Base-by-base conservation (phyloP, 1,140 invertebrate genomes). In the Zophobas atratus region DNA sequence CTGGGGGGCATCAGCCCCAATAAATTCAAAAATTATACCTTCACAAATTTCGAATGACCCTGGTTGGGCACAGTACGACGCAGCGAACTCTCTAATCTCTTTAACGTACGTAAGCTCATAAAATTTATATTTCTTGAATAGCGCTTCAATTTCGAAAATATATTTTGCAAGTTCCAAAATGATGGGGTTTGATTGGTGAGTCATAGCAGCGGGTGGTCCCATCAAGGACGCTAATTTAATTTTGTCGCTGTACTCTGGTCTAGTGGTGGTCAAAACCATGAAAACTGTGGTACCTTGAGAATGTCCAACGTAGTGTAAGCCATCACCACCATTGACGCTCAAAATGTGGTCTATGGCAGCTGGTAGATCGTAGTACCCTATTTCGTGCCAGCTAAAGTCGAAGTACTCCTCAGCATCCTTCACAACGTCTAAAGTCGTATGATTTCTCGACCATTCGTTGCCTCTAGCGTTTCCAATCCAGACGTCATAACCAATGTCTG, bases 401-500 rank as follows among this genome's bases (percentile, higher is more conserved):
- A 33, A 77, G 53, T 71, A 77, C 32, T 38, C 35, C 6, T 67
- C 63, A 57, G 33, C 38, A 39, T 71, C 75, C 34, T 8, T 20
- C 32, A 55, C 67, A 0, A 70, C 46, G 57, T 77, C 75, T 3
- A 70, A 34, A 51, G 6, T 77, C 6, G 49, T 70, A 56, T 77
- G 75, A 6, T 71, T 77, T 39, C 75, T 51, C 1, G 63, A 70
- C 60, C 67, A 71, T 0, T 20, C 70, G 20, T 51, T 77, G 5
- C 75, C 75, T 77, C 92, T 85, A 6, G 88, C 88, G 80, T 93
- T 93, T 0, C 90, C 91, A 72, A 93, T 75, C 92, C 92, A 93
- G 1, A 93, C 92, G 79, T 92, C 91, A 77, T 91, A 93, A 0
- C 91, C 91, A 20, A 86, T 86, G 71, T 93, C 89, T 2, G 91